Conservation (phyloP, 1,140 invertebrate genomes). For the Drosophila ironensis region DNA sequence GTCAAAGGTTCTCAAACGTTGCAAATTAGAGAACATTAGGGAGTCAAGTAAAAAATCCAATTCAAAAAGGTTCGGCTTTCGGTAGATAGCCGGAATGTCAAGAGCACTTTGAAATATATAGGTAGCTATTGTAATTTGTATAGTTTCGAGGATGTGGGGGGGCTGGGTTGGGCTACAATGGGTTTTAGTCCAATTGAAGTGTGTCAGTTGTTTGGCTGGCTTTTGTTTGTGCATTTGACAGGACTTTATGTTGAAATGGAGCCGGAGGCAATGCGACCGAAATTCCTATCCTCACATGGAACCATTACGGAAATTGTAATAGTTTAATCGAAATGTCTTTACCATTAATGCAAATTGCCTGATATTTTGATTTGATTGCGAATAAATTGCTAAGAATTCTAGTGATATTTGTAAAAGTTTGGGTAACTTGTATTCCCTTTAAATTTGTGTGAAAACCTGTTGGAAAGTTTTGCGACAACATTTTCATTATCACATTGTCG, state of each 20-base stretch:
- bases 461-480: background rate
- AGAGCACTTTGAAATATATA: slow-evolving; percentile 32
- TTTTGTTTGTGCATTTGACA: slow-evolving; percentile 45
- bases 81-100: slow-evolving; percentile 15
- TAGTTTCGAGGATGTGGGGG: slow-evolving; percentile 2
- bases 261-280: slow-evolving; percentile 10
- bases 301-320: slow-evolving; percentile 30
- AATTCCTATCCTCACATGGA: slow-evolving; percentile 1
- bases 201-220: slow-evolving; percentile 19
- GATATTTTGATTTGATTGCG: background rate
- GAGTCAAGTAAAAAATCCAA: slow-evolving; percentile 21
- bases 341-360: background rate
- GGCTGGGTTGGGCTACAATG: background rate
- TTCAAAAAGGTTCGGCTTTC: slow-evolving; percentile 24
- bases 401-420: background rate
- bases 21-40: slow-evolving; percentile 51
- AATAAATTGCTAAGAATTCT: background rate
- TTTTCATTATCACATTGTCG: background rate
- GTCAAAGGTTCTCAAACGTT: slow-evolving; percentile 37
- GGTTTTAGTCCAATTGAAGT: slow-evolving; percentile 15
- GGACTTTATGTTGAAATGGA: slow-evolving; percentile 14
- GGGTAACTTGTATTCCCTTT: background rate
- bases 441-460: background rate
- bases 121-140: background rate
- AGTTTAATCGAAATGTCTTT: slow-evolving; percentile 18